Evolutionary conservation across 2,113 vertebrate species (phyloP).

Genomic region (Sitta europaea): DNA sequence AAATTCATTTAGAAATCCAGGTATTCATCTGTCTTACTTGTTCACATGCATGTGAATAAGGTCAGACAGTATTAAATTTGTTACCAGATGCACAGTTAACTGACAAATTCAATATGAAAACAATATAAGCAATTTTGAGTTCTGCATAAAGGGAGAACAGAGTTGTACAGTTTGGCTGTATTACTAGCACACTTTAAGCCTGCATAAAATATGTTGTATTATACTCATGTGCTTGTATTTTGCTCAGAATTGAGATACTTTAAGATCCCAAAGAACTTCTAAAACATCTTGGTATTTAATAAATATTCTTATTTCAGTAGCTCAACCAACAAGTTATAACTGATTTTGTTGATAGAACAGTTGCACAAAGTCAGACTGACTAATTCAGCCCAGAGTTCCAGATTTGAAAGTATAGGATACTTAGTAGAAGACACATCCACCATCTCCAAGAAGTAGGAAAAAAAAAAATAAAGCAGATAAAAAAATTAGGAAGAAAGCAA

Average conservation of each 20-base stretch:
- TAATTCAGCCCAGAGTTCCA: neutral
- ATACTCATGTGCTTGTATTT: neutral
- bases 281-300: neutral
- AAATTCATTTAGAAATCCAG: neutral
- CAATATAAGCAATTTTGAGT: neutral
- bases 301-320: neutral
- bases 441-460: rapidly evolving
- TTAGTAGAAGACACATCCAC: neutral
- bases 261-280: neutral
- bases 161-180: neutral
- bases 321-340: neutral
- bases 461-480: too few species aligned
- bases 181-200: neutral
- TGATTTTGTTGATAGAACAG: neutral
- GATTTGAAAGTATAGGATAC: neutral
- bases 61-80: neutral
- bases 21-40: neutral
- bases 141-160: neutral
- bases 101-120: neutral
- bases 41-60: neutral
- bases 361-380: neutral
- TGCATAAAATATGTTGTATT: neutral
- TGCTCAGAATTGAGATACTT: neutral
- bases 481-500: neutral
- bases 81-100: neutral